phyloP scores from a whole-genome alignment of 2,797 vertebrate species.

The Monodelphis domestica region DNA sequence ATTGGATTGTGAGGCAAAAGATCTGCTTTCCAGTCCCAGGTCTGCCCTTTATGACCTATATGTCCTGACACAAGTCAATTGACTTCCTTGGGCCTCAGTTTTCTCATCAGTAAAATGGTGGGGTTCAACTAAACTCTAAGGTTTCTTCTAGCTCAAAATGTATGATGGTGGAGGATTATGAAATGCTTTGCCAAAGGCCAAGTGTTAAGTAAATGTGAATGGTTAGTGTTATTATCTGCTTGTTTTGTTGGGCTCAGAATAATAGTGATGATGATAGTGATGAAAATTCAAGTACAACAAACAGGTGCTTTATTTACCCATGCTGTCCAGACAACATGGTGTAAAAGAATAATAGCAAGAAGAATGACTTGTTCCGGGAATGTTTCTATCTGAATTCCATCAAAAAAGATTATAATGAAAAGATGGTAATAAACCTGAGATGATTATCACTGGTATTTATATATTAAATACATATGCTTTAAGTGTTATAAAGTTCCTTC shows the following conservation, averaged over 20 bases:
- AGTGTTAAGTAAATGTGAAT: background rate
- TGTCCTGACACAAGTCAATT: background rate
- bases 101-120: background rate
- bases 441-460: background rate
- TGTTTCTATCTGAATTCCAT: background rate
- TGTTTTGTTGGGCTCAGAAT: background rate
- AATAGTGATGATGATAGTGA: background rate
- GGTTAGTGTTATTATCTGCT: background rate
- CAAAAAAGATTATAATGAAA: background rate
- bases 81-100: background rate
- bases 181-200: background rate
- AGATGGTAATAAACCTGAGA: background rate
- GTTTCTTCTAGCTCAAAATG: background rate
- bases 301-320: background rate
- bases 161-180: background rate
- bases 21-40: background rate
- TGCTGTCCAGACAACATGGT: background rate
- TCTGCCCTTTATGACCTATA: background rate
- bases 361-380: background rate
- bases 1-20: background rate
- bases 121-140: background rate
- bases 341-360: background rate
- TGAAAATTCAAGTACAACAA: background rate
- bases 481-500: background rate
- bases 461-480: no score